phyloP scores from a whole-genome alignment of 1,140 invertebrate genomes.

The Dryas iulia region DNA sequence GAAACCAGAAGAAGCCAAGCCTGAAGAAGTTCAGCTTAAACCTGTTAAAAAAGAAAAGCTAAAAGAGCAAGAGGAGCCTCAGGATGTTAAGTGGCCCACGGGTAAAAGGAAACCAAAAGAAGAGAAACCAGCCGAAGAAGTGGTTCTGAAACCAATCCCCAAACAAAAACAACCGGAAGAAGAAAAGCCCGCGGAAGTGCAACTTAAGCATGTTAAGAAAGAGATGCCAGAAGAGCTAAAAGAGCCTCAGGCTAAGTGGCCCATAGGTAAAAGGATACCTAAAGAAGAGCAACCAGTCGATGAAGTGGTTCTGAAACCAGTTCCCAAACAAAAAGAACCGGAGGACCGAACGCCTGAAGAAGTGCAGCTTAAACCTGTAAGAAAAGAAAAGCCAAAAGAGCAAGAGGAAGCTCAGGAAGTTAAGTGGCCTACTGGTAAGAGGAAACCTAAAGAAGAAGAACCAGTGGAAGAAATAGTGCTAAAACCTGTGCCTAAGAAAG shows the following conservation, averaged over 20 bases:
- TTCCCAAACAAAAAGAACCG: constrained; percentile 22
- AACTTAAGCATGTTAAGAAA: constrained; percentile 24
- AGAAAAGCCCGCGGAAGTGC: constrained; percentile 31
- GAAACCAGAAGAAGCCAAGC: no score
- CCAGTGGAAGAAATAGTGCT: constrained; percentile 53
- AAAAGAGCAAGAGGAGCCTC: no score
- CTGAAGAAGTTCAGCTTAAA: constrained; percentile 30
- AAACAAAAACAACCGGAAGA: constrained; percentile 25
- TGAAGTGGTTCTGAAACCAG: constrained; percentile 41
- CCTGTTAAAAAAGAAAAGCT: no score
- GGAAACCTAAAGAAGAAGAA: constrained; percentile 58
- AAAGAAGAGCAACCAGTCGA: constrained; percentile 68
- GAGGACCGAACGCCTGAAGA: no score
- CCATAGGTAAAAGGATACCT: constrained; percentile 51
- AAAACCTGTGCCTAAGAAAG: constrained; percentile 25
- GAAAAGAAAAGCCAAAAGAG: no score
- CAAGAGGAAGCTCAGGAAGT: constrained; percentile 43
- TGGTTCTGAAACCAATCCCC: no score
- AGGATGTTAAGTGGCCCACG: no score
- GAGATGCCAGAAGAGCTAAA: neutral
- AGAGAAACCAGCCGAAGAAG: constrained; percentile 39
- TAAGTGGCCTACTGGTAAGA: constrained; percentile 43
- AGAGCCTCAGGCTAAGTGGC: constrained; percentile 9
- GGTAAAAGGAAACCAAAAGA: no score
- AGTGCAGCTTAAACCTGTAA: no score